Conservation (phyloP, 2,888 invertebrate species). For the Agelastica alni region DNA sequence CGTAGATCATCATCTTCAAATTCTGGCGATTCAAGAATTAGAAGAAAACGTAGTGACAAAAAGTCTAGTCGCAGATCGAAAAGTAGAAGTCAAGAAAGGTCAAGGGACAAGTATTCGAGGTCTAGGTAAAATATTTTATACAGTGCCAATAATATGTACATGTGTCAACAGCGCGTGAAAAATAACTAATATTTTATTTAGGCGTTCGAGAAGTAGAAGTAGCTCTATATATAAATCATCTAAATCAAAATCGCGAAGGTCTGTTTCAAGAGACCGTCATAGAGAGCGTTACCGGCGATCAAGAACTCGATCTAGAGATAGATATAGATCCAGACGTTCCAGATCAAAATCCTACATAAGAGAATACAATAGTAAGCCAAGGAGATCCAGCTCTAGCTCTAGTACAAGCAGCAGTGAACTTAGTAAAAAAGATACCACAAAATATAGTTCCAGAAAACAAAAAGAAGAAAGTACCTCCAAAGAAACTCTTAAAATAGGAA, state of each 20-base stretch:
- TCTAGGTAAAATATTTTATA: slow-evolving; percentile 22
- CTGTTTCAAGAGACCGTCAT: slow-evolving; percentile 41
- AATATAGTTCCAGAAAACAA: slow-evolving; percentile 17
- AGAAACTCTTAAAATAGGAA: slow-evolving; percentile 12
- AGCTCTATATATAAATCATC: slow-evolving; percentile 38
- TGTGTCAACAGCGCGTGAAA: neutral
- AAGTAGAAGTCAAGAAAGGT: slow-evolving; percentile 46
- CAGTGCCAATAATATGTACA: neutral
- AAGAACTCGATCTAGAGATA: slow-evolving; percentile 36
- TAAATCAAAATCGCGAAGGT: slow-evolving; percentile 41
- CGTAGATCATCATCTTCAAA: slow-evolving; percentile 52
- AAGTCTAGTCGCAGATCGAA: slow-evolving; percentile 47
- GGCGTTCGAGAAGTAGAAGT: slow-evolving; percentile 47
- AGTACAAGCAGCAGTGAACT: slow-evolving; percentile 34
- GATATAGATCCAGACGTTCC: slow-evolving; percentile 46
- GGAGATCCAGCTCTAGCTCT: slow-evolving; percentile 38
- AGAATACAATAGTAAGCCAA: slow-evolving; percentile 48
- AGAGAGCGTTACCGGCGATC: slow-evolving; percentile 25
- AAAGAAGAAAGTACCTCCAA: slow-evolving; percentile 24
- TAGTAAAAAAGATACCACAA: slow-evolving; percentile 20
- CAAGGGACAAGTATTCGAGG: slow-evolving; percentile 32
- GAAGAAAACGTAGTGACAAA: slow-evolving; percentile 40
- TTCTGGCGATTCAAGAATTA: slow-evolving; percentile 45
- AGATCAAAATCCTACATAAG: slow-evolving; percentile 52
- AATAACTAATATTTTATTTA: slow-evolving; percentile 24